Base-by-base conservation (phyloP, 2,888 invertebrate species). In the Glyphotaelius pellucidus region DNA sequence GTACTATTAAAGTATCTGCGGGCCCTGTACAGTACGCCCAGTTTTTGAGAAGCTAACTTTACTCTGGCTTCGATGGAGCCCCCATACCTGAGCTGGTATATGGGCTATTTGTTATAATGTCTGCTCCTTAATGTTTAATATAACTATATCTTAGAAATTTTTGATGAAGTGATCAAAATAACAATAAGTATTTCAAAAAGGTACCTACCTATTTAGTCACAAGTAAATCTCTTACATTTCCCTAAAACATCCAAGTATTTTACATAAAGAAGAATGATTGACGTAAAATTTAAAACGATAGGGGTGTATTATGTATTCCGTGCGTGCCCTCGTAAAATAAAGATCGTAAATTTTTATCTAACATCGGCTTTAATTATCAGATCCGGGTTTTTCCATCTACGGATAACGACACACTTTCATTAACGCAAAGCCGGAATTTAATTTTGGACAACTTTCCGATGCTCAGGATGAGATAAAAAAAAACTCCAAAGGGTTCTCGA, bases 401-500 rank as follows among this genome's bases (percentile, higher is more conserved):
- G 88, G 88, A 88, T 88, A 88, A 91, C 84, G 83, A 89, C 84
- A 90, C 89, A 91, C 52, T 91, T 91, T 90, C 88, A 91, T 83
- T 88, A 88, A 90, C 84, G 47, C 79, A 88, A 90, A 90, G 85
- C 84, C 42, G 84, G 84, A 91, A 91, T 91, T 91, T 90, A 81
- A 90, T 91, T 85, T 89, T 84, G 79, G 67, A 80, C 81, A 91
- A 91, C 89, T 84, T 89, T 91, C 81, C 89, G 86, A 90, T 89
- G 89, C 85, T 81, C 84, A n/a, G 80, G 90, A 31, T 90, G 81
- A 81, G 81, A 35, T 90, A 35, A 79, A 90, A 90, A 89, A 81
- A 90, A 42, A 19, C 31, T 80, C 80, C 52, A 67, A 88, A 88
- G 52, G 67, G 67, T 35, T 86, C 47, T 67, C n/a, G 67, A 31